A percentile compares a stretch with the other conserved stretches of the same genome.
Conservation (phyloP, 2,797 vertebrate species). For the Oryzias sinensis region DNA sequence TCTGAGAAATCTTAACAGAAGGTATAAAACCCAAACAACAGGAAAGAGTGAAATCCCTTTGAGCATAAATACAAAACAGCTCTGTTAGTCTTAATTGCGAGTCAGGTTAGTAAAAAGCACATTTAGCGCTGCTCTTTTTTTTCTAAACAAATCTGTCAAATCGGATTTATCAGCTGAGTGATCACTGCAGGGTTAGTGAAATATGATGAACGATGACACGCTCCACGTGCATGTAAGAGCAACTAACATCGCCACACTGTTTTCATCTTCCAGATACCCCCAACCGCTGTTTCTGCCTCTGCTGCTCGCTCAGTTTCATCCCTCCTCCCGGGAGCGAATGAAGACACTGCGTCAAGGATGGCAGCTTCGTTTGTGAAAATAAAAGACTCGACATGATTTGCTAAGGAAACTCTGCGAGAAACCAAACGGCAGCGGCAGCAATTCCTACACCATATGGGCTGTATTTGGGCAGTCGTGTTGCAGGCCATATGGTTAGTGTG, state of each 20-base stretch:
- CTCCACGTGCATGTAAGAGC: constrained; percentile 23
- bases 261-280: constrained; percentile 23
- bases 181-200: constrained; percentile 39
- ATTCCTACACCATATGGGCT: constrained; percentile 56
- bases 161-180: constrained; percentile 52
- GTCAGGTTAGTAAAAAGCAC: constrained; percentile 28
- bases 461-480: constrained; percentile 32
- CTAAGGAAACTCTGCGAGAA: constrained; percentile 36
- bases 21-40: not conserved
- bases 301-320: constrained; percentile 1
- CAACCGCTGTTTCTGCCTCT: not conserved
- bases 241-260: constrained; percentile 19
- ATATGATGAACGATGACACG: constrained; percentile 44
- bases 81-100: constrained; percentile 24
- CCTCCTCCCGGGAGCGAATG: constrained; percentile 16
- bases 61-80: constrained; percentile 11
- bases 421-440: constrained; percentile 44
- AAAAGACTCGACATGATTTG: constrained; percentile 29
- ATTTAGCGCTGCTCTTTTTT: constrained; percentile 28
- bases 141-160: constrained; percentile 49
- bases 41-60: constrained; percentile 7
- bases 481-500: constrained; percentile 57
- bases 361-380: constrained; percentile 28
- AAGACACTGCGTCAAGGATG: constrained; percentile 12
- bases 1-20: not conserved